A percentile compares a stretch with the other conserved stretches of the same genome.
Conservation (phyloP, 2,797 vertebrate species). For the Lindbergichthys nudifrons region DNA sequence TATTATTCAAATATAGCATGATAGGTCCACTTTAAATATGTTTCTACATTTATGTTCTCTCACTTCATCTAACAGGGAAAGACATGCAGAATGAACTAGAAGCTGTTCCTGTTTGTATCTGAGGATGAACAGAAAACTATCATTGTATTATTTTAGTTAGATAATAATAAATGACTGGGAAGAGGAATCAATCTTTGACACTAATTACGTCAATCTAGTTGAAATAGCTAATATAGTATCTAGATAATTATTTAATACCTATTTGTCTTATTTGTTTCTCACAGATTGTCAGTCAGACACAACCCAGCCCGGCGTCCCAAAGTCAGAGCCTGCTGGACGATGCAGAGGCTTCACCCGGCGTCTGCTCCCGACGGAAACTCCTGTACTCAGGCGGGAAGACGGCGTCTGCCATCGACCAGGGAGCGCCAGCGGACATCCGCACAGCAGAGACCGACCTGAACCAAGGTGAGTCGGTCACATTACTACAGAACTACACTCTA, state of each 20-base stretch:
- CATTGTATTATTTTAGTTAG: no score
- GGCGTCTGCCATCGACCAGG: neutral
- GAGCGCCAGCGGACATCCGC: neutral
- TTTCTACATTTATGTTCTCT: no score
- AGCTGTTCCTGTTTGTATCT: neutral
- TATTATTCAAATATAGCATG: no score
- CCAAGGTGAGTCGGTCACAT: conserved; percentile 19
- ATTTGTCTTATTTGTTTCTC: neutral
- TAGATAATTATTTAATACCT: neutral
- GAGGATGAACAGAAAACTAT: neutral
- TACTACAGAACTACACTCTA: no score
- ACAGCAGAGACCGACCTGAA: neutral
- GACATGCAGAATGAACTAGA: no score
- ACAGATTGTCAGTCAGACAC: conserved; percentile 55
- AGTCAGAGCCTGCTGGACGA: conserved; percentile 24
- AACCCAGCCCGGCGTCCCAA: neutral
- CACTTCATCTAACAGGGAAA: no score
- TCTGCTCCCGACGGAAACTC: conserved; percentile 65
- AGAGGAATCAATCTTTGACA: neutral
- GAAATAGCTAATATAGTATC: neutral
- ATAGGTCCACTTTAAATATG: no score
- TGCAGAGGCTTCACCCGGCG: neutral
- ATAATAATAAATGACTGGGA: no score
- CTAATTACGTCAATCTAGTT: neutral
- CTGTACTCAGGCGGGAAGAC: conserved; percentile 18